These are phyloP conservation scores for Leptoteleia sp. DNA, from an alignment of 1,140 invertebrate genomes.

Conservation along the genomic window DNA sequence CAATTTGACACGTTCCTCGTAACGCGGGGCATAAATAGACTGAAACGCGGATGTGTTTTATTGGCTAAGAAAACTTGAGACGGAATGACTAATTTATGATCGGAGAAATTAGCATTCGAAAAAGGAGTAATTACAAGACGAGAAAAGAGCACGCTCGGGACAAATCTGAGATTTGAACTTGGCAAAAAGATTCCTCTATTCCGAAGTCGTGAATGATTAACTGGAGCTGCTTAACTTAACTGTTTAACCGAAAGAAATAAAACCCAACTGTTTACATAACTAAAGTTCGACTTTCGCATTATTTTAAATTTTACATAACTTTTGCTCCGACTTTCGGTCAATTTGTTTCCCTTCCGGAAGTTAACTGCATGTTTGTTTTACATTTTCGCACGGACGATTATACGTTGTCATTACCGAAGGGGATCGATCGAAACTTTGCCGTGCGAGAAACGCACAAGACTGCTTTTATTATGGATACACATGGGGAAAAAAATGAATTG, in stretches of 20 bases:
- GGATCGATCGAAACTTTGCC: conserved; percentile 44
- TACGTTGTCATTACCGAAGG: conserved; percentile 50
- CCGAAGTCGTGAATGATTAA: too few species aligned
- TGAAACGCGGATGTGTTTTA: conserved; percentile 56
- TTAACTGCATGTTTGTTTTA: conserved; percentile 43
- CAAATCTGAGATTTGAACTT: background rate
- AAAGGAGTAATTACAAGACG: conserved; percentile 22
- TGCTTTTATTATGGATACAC: conserved; percentile 59
- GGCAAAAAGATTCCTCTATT: too few species aligned
- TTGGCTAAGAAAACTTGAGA: conserved; percentile 42
- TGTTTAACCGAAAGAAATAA: conserved; percentile 1
- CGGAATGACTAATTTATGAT: conserved; percentile 39
- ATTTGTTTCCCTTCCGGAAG: conserved; percentile 38
- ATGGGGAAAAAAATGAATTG: conserved; percentile 14
- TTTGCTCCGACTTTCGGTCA: conserved; percentile 12
- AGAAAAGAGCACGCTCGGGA: background rate
- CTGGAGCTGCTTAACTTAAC: background rate
- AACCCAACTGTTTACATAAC: background rate
- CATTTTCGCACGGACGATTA: conserved; percentile 36
- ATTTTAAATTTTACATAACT: conserved; percentile 34
- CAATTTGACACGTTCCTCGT: conserved; percentile 43
- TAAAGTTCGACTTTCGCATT: conserved; percentile 26
- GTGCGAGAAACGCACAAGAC: conserved; percentile 25
- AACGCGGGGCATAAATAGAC: conserved; percentile 41
- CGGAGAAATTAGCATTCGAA: conserved; percentile 37